Conservation (phyloP, 2,888 invertebrate species). For the Hedychridium roseum region DNA sequence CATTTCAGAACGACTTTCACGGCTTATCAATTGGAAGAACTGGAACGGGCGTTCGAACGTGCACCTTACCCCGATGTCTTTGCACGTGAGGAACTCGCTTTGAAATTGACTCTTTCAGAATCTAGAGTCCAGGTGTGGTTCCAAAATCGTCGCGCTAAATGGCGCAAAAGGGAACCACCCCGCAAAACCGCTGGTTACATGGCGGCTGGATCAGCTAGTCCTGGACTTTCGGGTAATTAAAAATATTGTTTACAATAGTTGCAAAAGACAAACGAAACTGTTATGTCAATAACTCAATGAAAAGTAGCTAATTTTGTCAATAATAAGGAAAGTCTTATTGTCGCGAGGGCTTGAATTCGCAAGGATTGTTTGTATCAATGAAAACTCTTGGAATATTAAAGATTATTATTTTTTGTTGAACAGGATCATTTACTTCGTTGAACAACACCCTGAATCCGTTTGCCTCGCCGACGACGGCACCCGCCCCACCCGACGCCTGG, state of each 20-base stretch:
- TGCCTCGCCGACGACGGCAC: conserved; percentile 64
- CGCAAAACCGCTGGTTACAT: conserved; percentile 77
- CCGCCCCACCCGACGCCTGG: conserved; percentile 80
- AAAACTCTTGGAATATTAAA: not conserved
- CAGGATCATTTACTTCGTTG: conserved; percentile 67
- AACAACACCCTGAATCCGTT: conserved; percentile 71
- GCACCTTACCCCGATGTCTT: conserved; percentile 97
- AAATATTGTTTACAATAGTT: too few relatives aligned
- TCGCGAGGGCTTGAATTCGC: too few relatives aligned
- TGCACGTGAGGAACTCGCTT: conserved; percentile 91
- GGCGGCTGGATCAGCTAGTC: conserved; percentile 59
- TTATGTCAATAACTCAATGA: not conserved
- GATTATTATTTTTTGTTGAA: too few relatives aligned
- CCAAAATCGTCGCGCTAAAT: conserved; percentile 91
- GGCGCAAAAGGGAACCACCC: conserved; percentile 93
- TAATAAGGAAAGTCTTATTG: too few relatives aligned
- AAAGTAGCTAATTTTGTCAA: not conserved
- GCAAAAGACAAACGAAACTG: not conserved
- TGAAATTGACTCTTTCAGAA: conserved; percentile 89
- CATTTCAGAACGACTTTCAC: conserved; percentile 90
- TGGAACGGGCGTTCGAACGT: conserved; percentile 92
- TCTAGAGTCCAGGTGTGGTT: conserved; percentile 83
- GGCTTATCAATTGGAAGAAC: conserved; percentile 90
- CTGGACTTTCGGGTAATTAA: conserved; percentile 53
- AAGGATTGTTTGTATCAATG: too few relatives aligned